Evolutionary conservation across 2,113 vertebrate species (phyloP).

Genomic region (Rhinolophus ferrumequinum): DNA sequence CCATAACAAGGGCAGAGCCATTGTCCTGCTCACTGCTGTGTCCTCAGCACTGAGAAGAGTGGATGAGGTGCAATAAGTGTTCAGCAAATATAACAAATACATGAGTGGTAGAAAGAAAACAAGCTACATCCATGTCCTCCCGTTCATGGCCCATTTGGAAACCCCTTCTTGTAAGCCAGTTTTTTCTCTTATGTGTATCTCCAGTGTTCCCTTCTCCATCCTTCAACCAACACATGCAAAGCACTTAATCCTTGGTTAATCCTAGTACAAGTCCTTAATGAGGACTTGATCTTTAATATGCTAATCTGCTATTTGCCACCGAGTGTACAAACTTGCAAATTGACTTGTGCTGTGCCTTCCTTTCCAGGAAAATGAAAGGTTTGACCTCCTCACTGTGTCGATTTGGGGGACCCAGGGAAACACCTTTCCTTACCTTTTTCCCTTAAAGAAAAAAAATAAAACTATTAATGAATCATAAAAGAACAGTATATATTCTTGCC

Average conservation of each 20-base stretch:
- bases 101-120: neutral
- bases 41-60: neutral
- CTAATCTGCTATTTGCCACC: neutral
- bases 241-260: neutral
- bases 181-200: neutral
- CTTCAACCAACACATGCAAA: neutral
- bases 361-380: neutral
- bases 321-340: neutral
- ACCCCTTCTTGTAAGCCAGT: neutral
- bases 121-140: neutral
- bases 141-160: neutral
- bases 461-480: neutral
- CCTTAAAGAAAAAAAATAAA: neutral
- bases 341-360: neutral
- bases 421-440: neutral
- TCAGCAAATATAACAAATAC: neutral
- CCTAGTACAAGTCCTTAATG: neutral
- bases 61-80: neutral
- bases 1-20: neutral
- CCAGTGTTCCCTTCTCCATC: neutral
- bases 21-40: neutral
- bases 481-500: neutral
- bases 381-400: neutral
- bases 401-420: neutral
- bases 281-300: neutral